These are phyloP conservation scores for Rhodophaea formosa DNA, from an alignment of 2,888 invertebrate species.

Conservation along the genomic window DNA sequence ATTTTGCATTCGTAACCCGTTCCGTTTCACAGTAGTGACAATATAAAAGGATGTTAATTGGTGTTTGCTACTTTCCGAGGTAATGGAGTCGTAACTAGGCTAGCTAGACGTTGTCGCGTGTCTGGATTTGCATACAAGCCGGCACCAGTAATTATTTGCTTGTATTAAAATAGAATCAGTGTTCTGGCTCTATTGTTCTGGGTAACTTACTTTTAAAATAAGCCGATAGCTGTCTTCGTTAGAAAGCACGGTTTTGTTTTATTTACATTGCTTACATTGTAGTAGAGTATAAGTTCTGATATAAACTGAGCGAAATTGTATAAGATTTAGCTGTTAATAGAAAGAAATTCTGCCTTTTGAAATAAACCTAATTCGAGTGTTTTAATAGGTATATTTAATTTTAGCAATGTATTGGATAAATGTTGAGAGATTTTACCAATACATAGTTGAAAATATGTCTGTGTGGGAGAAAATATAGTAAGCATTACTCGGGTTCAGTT, in stretches of 20 bases:
- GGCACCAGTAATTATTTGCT: conserved; percentile 20
- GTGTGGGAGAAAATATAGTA: too few species aligned
- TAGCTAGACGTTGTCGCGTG: conserved; percentile 50
- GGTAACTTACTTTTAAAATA: conserved; percentile 7
- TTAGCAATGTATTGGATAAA: too few species aligned
- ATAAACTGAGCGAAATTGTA: not conserved
- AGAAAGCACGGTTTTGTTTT: not conserved
- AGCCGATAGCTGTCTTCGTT: not conserved
- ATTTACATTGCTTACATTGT: not conserved
- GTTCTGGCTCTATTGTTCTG: conserved; percentile 8
- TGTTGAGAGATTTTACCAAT: too few species aligned
- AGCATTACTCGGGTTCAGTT: too few species aligned
- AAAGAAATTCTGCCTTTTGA: too few species aligned
- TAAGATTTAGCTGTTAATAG: not conserved
- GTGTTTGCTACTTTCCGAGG: conserved; percentile 59
- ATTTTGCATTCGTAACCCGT: conserved; percentile 32
- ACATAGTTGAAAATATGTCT: too few species aligned
- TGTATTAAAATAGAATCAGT: conserved; percentile 7
- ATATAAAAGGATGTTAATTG: conserved; percentile 69
- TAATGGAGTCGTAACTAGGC: conserved; percentile 68
- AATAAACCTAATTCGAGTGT: too few species aligned
- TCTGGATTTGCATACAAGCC: conserved; percentile 57
- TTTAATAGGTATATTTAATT: too few species aligned
- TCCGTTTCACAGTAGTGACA: conserved; percentile 48
- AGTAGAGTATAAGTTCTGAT: not conserved